Percentiles rank a stretch among this genome's conserved stretches.
Conservation (phyloP, 2,113 vertebrate genomes). For the Hiodon tergisus region DNA sequence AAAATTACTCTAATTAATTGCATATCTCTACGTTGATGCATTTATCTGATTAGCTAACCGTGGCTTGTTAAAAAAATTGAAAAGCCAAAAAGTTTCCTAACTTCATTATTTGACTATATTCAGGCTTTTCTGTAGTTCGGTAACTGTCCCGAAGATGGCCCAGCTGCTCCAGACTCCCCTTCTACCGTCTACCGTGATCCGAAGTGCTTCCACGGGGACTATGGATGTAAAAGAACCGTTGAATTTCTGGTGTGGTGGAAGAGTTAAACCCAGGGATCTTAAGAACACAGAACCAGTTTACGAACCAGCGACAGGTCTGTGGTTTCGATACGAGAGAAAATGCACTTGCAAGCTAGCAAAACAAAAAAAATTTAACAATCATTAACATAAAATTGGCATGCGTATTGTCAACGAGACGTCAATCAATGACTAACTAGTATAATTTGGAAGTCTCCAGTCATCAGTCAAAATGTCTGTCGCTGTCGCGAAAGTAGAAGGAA, state of each 20-base stretch:
- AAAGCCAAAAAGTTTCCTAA: neutral
- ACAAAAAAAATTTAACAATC: neutral
- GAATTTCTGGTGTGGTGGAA: constrained; percentile 75
- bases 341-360: neutral
- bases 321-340: neutral
- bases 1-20: no score
- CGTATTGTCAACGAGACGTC: neutral
- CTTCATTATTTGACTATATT: neutral
- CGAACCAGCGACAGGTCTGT: constrained; percentile 83
- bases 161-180: constrained; percentile 41
- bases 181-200: constrained; percentile 49
- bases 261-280: constrained; percentile 60
- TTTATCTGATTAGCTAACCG: no score
- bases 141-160: constrained; percentile 42
- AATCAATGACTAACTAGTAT: no score
- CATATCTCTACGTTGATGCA: no score
- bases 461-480: no score
- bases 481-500: no score
- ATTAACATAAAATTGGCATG: neutral
- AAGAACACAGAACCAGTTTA: constrained; percentile 68
- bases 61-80: no score
- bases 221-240: constrained; percentile 64
- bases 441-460: no score
- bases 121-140: neutral
- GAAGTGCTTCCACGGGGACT: constrained; percentile 62